Conservation (phyloP, 2,113 vertebrate species). For the Atractosteus spatula region DNA sequence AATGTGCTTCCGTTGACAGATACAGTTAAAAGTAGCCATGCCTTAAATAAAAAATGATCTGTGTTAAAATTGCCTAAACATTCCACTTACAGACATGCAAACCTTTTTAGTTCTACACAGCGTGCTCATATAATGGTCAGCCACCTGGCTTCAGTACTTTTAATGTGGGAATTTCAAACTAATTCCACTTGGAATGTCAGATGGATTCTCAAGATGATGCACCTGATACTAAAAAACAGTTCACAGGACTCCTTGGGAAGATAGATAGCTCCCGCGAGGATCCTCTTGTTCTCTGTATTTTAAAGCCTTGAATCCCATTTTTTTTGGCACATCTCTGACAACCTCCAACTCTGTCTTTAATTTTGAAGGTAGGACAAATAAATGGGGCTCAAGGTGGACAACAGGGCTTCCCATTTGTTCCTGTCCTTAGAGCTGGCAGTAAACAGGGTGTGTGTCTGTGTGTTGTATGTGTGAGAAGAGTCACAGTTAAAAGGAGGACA, state of each 20-base stretch:
- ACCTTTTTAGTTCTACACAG: conserved; percentile 89
- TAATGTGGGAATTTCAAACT: conserved; percentile 91
- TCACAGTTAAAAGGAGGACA: conserved; percentile 35
- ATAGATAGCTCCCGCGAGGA: conserved; percentile 82
- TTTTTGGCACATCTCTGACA: conserved; percentile 71
- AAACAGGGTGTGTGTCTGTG: conserved; percentile 5
- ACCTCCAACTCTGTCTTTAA: conserved; percentile 77
- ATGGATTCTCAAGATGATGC: conserved; percentile 97
- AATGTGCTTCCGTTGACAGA: conserved; percentile 38
- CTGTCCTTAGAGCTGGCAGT: conserved; percentile 58
- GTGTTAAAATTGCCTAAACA: conserved; percentile 66
- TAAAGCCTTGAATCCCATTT: conserved; percentile 67
- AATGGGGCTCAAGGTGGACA: conserved; percentile 66
- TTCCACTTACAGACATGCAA: conserved; percentile 79
- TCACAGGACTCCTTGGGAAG: conserved; percentile 80
- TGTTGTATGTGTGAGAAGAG: conserved; percentile 1
- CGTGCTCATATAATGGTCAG: conserved; percentile 65
- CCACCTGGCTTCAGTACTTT: conserved; percentile 82
- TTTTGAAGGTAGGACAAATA: conserved; percentile 73
- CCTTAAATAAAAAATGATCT: conserved; percentile 69
- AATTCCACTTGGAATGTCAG: conserved; percentile 90
- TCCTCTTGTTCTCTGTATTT: conserved; percentile 69
- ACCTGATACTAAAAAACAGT: conserved; percentile 96
- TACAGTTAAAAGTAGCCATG: conserved; percentile 59
- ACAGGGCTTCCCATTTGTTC: conserved; percentile 74